Base-by-base conservation (phyloP, 2,888 invertebrate species). In the Ectemnius cavifrons region DNA sequence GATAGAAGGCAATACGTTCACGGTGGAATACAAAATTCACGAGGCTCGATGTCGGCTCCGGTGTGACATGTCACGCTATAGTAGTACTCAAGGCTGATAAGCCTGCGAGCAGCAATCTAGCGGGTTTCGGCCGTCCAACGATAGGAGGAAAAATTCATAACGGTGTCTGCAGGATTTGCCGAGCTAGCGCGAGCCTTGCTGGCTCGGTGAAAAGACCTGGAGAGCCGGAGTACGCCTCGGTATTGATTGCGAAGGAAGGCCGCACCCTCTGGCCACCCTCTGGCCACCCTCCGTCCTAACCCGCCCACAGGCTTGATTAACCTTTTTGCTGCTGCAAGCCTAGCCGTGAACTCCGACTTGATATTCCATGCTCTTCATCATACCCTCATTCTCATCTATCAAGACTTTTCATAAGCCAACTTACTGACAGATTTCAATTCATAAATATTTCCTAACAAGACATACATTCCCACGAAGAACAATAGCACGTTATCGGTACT, bases 221-320 rank as follows among this genome's bases (percentile, higher is more conserved):
- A 59, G 67, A 63, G 64, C 63, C 37, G 8, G 69, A 75, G 65
- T 67, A 62, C 47, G 56, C 63, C 73, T 73, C 65, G 77, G 82
- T 85, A 85, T 85, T 85, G 85, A 85, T 85, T 84, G 74, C 75
- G 75, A 52, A 60, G 68, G 28, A 63, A 82, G 75, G 80, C 84
- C 83, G 83, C 85, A 85, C 84, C 85, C 82, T 84, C 79, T 58
- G 68, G 68, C 72, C 71, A 74, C 81, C 69, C 76, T 69, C 77
- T 67, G 62, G 62, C 75, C 75, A 76, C 75, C 71, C 74, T 67
- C 37, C 16, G 6, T 23, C 1, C 20, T 23, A 18, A 37, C 20
- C 20, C 16, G 46, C 59, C 60, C 14, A 20, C 45, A 16, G 16
- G 52, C 52, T 52, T 52, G 14, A 16, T 16, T 16, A 52, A 16